phyloP scores from a whole-genome alignment of 2,888 invertebrate species.

The Chrysodeixis includens region DNA sequence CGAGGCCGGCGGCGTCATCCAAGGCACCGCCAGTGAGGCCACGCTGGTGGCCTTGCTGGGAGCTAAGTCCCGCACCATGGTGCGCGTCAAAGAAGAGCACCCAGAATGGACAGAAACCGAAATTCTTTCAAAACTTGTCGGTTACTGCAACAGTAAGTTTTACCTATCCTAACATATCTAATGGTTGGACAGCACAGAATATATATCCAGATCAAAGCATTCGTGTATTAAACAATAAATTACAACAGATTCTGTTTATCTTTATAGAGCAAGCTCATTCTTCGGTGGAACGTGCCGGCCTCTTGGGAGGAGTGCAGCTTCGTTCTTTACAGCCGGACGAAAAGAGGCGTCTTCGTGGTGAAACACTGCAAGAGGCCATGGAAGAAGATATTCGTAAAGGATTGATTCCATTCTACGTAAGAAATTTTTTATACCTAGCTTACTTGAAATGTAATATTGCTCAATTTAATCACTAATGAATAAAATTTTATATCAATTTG shows the following conservation, averaged over 20 bases:
- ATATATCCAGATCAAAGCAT: no score
- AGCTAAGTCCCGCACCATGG: slow-evolving; percentile 93
- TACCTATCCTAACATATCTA: no score
- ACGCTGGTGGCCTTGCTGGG: slow-evolving; percentile 97
- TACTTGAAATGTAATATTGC: no score
- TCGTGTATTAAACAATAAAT: no score
- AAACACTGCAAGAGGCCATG: slow-evolving; percentile 93
- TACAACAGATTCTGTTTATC: neutral
- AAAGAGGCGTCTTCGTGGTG: slow-evolving; percentile 93
- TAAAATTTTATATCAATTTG: no score
- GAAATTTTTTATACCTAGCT: no score
- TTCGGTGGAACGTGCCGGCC: slow-evolving; percentile 97
- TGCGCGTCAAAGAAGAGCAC: slow-evolving; percentile 91
- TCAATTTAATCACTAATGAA: no score
- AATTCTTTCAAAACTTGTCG: slow-evolving; percentile 94
- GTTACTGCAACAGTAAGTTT: slow-evolving; percentile 95
- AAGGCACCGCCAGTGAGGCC: slow-evolving; percentile 98
- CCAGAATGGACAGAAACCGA: slow-evolving; percentile 93
- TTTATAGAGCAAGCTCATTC: slow-evolving; percentile 95
- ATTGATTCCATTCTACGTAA: slow-evolving; percentile 98
- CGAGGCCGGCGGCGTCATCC: slow-evolving; percentile 96
- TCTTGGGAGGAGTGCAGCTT: slow-evolving; percentile 95
- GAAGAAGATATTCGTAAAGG: slow-evolving; percentile 96
- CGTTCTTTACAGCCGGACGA: slow-evolving; percentile 92
- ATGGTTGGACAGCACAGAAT: no score